Evolutionary conservation across 92 coral and sea anemone species (phyloP), one percentile per base, ranked within the genome.

Genomic region (Epizoanthus stellaris): DNA sequence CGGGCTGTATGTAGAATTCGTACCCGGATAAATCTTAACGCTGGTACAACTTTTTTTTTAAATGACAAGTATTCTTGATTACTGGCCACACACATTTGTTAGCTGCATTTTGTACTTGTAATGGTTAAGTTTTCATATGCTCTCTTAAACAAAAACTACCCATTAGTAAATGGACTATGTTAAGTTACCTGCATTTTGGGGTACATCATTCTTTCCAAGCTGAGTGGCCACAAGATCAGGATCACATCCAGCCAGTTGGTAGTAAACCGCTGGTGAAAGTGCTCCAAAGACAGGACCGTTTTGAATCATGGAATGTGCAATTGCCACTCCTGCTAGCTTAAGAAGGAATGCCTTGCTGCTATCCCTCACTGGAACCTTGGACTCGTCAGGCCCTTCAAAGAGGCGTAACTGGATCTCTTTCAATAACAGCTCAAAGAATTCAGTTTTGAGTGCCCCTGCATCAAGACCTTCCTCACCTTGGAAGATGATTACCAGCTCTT

Each of bases 391-490:
- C 49, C 88, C 92, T 75, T 88, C 86, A 85, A 91, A 91, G n/a
- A 88, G 74, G n/a, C 92, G 64, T 70, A 58, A 23, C 52, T 91
- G 88, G 42, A 91, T 80, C 75, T 88, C 77, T 81, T 91, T 42
- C 16, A 88, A 40, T 34, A 87, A 53, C 87, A 91, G 80, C 68
- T 87, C 65, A 62, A 87, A 91, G 69, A 85, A 88, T 62, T 88
- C 94, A 12, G 80, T 62, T 72, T 85, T 88, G 77, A 91, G 63
- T 1, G 88, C 94, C 67, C 92, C 92, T 13, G 81, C 92, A 81
- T 88, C 94, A 43, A 91, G 82, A 21, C 94, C 94, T 43, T 91
- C 92, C 80, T 91, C 90, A 66, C 77, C 86, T 42, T 88, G 82
- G 66, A 88, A 91, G 69, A 59, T 80, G 57, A 91, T 86, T 30